These are phyloP conservation scores for Melanotaenia nigrans DNA, from an alignment of 2,797 vertebrate genomes.

Conservation along the genomic window DNA sequence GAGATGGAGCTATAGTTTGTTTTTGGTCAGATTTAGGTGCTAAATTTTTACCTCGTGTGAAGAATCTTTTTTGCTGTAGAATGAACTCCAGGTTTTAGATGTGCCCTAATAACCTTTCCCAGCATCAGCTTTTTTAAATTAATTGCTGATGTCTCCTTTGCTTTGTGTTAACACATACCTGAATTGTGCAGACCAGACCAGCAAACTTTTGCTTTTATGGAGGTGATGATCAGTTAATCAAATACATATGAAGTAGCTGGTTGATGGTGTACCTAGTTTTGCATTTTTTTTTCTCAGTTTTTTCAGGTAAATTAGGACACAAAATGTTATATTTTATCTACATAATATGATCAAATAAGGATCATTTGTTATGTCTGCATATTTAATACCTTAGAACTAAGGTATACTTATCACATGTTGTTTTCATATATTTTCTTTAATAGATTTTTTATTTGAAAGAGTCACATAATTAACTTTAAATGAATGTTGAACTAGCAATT, in stretches of 20 bases:
- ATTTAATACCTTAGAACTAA: neutral
- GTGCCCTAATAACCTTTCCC: neutral
- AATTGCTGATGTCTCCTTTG: neutral
- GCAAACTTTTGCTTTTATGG: neutral
- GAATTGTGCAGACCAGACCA: neutral
- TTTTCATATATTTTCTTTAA: neutral
- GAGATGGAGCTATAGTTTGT: no score
- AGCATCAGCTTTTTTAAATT: no score
- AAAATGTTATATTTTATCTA: no score
- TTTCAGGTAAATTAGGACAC: no score
- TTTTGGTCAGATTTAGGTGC: no score
- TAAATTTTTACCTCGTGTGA: neutral
- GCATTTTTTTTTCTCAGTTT: neutral
- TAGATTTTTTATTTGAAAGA: slow-evolving; percentile 7
- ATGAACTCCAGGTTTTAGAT: neutral
- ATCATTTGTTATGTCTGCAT: neutral
- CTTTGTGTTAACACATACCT: neutral
- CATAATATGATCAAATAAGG: neutral
- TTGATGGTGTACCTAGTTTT: neutral
- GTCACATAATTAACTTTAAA: slow-evolving; percentile 7
- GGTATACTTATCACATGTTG: neutral
- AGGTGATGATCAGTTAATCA: no score
- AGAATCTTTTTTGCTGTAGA: neutral
- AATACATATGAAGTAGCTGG: no score
- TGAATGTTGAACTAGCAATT: neutral